Conservation (phyloP, 2,797 vertebrate species). For the Eulemur coronatus region DNA sequence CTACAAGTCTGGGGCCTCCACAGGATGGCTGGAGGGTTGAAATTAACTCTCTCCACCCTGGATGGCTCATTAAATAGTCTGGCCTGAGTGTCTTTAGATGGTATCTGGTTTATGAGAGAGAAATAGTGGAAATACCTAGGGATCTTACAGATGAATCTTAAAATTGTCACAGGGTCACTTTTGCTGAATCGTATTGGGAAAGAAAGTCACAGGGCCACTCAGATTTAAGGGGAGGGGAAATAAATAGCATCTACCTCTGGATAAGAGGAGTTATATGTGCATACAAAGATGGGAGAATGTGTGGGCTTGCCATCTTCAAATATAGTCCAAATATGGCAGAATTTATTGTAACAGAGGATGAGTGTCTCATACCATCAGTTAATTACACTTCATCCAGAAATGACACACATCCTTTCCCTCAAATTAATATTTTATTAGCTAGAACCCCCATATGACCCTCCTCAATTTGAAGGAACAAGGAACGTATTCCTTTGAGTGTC, state of each 20-base stretch:
- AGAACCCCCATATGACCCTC: background rate
- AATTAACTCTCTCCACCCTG: background rate
- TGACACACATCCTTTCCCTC: background rate
- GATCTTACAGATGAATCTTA: background rate
- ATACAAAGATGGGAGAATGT: background rate
- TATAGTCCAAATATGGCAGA: no score
- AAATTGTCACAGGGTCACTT: background rate
- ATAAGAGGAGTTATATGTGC: background rate
- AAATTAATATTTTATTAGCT: background rate
- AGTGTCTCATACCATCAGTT: background rate
- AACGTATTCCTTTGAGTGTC: background rate
- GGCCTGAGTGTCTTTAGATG: background rate
- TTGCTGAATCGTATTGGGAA: background rate
- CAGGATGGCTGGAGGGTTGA: background rate
- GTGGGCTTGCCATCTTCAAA: background rate
- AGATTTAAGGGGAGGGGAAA: background rate
- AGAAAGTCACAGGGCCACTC: background rate
- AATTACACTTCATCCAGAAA: background rate
- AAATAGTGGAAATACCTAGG: background rate
- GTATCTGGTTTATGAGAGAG: background rate
- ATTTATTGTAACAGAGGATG: background rate
- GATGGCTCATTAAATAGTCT: background rate
- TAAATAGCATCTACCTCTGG: background rate
- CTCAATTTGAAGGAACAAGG: background rate
- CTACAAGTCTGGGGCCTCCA: no score